phyloP scores from a whole-genome alignment of 2,888 invertebrate species.

The Ophraella communa region DNA sequence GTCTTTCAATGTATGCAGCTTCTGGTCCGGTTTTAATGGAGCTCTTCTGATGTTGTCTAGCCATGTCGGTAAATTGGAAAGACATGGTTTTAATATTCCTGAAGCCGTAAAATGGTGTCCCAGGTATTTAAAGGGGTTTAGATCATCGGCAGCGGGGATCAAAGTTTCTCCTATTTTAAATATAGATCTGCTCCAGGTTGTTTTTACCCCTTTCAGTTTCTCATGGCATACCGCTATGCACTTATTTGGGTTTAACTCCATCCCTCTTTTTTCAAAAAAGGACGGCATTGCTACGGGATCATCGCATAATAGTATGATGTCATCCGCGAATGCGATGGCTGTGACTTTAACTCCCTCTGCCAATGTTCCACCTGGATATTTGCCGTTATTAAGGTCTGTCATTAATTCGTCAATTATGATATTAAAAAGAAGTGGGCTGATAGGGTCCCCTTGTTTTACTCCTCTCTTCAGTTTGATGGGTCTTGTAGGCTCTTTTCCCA shows the following conservation, averaged over 20 bases:
- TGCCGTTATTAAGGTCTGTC: conserved; percentile 40
- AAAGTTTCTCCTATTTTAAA: not conserved
- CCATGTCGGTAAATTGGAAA: conserved; percentile 16
- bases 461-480: conserved; percentile 46
- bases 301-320: no score
- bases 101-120: not conserved
- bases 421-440: conserved; percentile 48
- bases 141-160: not conserved
- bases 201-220: no score
- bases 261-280: no score
- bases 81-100: not conserved
- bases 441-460: conserved; percentile 57
- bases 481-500: no score
- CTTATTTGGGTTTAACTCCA: no score
- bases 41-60: conserved; percentile 45
- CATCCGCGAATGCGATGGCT: not conserved
- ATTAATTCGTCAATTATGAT: conserved; percentile 46
- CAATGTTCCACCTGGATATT: not conserved
- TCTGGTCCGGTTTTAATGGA: conserved; percentile 56
- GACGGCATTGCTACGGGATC: no score
- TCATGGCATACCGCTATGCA: no score
- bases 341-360: not conserved
- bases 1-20: conserved; percentile 46
- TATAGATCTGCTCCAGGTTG: no score
- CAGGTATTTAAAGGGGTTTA: not conserved